Conservation (phyloP, 2,797 vertebrate species). For the Aeoliscus strigatus region DNA sequence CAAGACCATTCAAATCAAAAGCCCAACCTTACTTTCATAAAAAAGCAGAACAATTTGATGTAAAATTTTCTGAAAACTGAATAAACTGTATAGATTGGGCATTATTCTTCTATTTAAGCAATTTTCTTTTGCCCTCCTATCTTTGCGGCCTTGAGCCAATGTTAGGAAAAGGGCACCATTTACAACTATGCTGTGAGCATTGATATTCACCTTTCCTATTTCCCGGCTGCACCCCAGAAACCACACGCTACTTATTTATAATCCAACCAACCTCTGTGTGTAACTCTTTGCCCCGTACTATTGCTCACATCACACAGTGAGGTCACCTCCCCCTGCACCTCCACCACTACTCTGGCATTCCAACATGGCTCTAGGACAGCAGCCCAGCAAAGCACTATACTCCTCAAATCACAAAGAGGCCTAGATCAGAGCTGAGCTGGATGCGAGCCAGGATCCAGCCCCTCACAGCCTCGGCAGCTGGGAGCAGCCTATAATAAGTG, state of each 20-base stretch:
- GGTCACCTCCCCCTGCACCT: slow-evolving; percentile 75
- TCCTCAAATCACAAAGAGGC: slow-evolving; percentile 74
- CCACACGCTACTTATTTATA: slow-evolving; percentile 77
- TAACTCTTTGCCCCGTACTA: slow-evolving; percentile 69
- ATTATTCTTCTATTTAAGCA: slow-evolving; percentile 27
- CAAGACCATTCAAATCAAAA: no score
- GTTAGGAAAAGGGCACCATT: slow-evolving; percentile 63
- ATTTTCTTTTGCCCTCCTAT: slow-evolving; percentile 49
- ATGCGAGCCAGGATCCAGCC: slow-evolving; percentile 70
- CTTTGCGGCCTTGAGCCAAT: slow-evolving; percentile 69
- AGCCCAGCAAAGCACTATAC: slow-evolving; percentile 66
- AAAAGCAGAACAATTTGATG: no score
- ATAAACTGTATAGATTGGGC: slow-evolving; percentile 13
- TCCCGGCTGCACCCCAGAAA: slow-evolving; percentile 63
- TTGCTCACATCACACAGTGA: slow-evolving; percentile 73
- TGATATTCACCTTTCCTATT: slow-evolving; percentile 72
- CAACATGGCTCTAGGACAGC: slow-evolving; percentile 81
- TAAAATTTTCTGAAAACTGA: no score
- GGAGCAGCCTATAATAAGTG: slow-evolving; percentile 76
- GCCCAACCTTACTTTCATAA: no score
- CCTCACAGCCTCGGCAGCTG: slow-evolving; percentile 71
- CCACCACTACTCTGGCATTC: slow-evolving; percentile 71
- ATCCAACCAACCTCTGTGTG: slow-evolving; percentile 71
- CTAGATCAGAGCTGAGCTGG: slow-evolving; percentile 77
- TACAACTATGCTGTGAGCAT: slow-evolving; percentile 67